These are phyloP conservation scores for Diplogasteroides magnus DNA, from an alignment of 1,140 invertebrate genomes.

Conservation along the genomic window DNA sequence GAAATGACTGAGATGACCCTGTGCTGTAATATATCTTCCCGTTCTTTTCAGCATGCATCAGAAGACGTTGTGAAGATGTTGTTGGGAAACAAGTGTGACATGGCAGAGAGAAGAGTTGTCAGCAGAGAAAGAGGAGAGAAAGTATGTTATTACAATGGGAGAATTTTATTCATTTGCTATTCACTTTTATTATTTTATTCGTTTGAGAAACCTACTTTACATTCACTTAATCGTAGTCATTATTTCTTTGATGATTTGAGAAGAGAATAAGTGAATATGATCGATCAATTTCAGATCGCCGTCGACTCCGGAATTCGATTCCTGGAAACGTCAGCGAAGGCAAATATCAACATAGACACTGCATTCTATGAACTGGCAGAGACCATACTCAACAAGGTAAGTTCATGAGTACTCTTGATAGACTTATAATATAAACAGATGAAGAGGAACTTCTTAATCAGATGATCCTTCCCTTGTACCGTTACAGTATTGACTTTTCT, in stretches of 20 bases:
- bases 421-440: too few relatives aligned
- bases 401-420: too few relatives aligned
- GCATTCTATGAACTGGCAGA: conserved; percentile 93
- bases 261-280: not conserved
- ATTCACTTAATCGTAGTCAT: too few relatives aligned
- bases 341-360: conserved; percentile 92
- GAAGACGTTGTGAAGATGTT: conserved; percentile 99
- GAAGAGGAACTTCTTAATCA: too few relatives aligned
- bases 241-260: not conserved
- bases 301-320: conserved; percentile 92
- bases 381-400: conserved; percentile 80
- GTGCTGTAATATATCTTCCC: not conserved
- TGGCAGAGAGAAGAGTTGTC: conserved; percentile 91
- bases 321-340: conserved; percentile 97
- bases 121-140: conserved; percentile 81
- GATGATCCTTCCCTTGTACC: too few relatives aligned
- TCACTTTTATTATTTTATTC: not conserved
- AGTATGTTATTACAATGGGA: conserved; percentile 61
- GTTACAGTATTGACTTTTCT: too few relatives aligned
- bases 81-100: conserved; percentile 98
- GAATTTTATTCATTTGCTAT: not conserved
- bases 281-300: conserved; percentile 52
- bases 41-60: conserved; percentile 78
- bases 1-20: too few relatives aligned
- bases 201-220: not conserved